phyloP scores from a whole-genome alignment of 2,113 vertebrate genomes.

The Vimba vimba region DNA sequence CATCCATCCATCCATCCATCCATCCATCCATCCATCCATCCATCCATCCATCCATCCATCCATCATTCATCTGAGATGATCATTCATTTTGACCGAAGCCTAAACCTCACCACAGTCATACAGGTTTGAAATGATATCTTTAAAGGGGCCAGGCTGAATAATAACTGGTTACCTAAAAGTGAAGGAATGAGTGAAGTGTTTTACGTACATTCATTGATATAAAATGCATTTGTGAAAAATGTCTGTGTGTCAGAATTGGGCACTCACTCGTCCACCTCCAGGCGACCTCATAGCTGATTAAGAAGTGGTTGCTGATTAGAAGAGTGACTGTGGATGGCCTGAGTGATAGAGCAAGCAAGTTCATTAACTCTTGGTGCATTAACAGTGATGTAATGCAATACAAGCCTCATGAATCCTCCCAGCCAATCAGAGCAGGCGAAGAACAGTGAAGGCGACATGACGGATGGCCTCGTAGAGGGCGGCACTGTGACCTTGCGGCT shows the following conservation, averaged over 20 bases:
- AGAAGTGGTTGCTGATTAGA: constrained; percentile 60
- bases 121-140: no score
- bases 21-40: no score
- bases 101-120: no score
- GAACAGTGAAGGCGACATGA: constrained; percentile 28
- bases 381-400: constrained; percentile 59
- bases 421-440: constrained; percentile 42
- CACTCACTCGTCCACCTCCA: constrained; percentile 57
- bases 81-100: neutral
- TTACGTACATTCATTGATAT: constrained; percentile 2
- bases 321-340: constrained; percentile 49
- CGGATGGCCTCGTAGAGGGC: constrained; percentile 33
- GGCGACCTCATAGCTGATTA: constrained; percentile 60
- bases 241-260: neutral
- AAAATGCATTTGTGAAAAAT: neutral
- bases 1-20: no score
- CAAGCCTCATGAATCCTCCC: constrained; percentile 44
- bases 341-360: constrained; percentile 44
- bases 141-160: neutral
- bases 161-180: neutral
- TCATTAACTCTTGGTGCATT: constrained; percentile 60
- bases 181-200: neutral
- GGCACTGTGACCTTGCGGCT: constrained; percentile 11
- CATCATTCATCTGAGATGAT: neutral
- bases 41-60: no score